Evolutionary conservation across 2,888 invertebrate genomes (phyloP).

Genomic region (Ptycholaimellus sp.): DNA sequence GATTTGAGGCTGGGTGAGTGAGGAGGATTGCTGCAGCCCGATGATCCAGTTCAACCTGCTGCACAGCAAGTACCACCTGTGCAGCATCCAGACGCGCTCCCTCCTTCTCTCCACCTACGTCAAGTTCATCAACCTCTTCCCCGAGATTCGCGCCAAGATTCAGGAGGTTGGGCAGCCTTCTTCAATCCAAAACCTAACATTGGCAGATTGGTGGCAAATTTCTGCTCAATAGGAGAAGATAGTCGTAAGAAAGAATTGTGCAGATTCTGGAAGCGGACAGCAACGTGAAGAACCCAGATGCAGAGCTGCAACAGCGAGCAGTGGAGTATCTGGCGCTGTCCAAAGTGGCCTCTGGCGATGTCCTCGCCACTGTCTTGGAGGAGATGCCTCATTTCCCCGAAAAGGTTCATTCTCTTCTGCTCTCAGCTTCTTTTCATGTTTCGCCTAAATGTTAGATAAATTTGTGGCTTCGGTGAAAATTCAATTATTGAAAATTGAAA

Average conservation of each 20-base stretch:
- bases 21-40: conserved; percentile 57
- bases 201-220: neutral
- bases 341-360: conserved; percentile 82
- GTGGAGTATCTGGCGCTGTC: conserved; percentile 90
- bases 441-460: neutral
- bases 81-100: conserved; percentile 85
- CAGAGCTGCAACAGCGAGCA: conserved; percentile 87
- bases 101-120: conserved; percentile 88
- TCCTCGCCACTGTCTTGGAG: conserved; percentile 51
- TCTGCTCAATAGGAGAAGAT: neutral
- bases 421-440: neutral
- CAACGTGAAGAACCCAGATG: conserved; percentile 85
- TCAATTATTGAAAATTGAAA: too few relatives aligned
- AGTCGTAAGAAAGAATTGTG: conserved; percentile 2
- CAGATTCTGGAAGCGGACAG: conserved; percentile 43
- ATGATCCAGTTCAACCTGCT: conserved; percentile 86
- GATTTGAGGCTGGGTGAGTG: too few relatives aligned
- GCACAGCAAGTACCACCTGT: conserved; percentile 94
- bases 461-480: neutral
- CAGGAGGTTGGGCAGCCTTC: conserved; percentile 46
- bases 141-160: conserved; percentile 81
- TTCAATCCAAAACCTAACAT: neutral
- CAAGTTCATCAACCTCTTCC: conserved; percentile 94
- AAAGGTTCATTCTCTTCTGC: conserved; percentile 36
- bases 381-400: conserved; percentile 99